These are phyloP conservation scores for Volucella inflata DNA, from an alignment of 2,888 invertebrate species.

Conservation along the genomic window DNA sequence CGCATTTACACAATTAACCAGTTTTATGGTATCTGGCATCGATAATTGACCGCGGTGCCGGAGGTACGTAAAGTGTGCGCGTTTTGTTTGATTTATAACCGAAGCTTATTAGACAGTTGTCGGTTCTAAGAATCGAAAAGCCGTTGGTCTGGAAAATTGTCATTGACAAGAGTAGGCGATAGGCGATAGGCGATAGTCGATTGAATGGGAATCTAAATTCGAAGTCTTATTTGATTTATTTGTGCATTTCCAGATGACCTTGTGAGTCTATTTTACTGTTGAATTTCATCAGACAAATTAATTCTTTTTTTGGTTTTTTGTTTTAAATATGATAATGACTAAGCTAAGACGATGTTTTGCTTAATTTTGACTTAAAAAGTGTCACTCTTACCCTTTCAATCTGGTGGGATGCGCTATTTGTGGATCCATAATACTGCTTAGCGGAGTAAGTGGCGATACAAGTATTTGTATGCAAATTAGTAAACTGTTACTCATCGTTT, in stretches of 20 bases:
- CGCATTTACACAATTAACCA: conserved; percentile 42
- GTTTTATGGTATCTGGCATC: conserved; percentile 9
- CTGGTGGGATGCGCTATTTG: background rate
- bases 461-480: too few relatives aligned
- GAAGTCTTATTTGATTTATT: conserved; percentile 23
- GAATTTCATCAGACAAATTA: conserved; percentile 29
- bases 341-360: background rate
- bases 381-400: conserved; percentile 16
- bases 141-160: conserved; percentile 17
- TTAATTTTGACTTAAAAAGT: background rate
- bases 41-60: too few relatives aligned
- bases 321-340: background rate
- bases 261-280: background rate
- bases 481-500: too few relatives aligned
- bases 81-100: conserved; percentile 23
- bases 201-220: conserved; percentile 29
- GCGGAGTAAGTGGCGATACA: too few relatives aligned
- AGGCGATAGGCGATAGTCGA: too few relatives aligned
- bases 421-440: background rate
- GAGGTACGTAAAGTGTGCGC: background rate
- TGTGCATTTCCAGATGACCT: conserved; percentile 17
- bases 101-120: background rate
- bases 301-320: background rate
- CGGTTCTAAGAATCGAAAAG: conserved; percentile 19
- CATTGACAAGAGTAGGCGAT: conserved; percentile 32